Base-by-base conservation (phyloP, 2,888 invertebrate genomes). In the Leptura quadrifasciata region DNA sequence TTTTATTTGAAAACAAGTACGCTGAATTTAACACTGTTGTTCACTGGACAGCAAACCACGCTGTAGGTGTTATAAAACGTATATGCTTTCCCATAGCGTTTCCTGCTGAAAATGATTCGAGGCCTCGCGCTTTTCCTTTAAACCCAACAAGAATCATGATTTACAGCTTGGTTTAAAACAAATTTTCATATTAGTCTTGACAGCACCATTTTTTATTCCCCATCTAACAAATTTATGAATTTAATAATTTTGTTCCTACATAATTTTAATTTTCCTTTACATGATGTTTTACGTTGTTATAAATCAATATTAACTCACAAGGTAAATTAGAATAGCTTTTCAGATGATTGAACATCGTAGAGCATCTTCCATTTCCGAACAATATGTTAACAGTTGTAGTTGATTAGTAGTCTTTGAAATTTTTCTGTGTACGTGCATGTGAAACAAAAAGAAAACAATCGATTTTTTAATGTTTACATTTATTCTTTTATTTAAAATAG, bases 131-230 rank as follows among this genome's bases (percentile, higher is more conserved):
- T 68, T 57, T 31, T 31, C 55, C 55, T 20, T 52, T 31, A 31
- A 24, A 52, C 35, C 21, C 20, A 6, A 35, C 68, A 76, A 76
- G 79, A 80, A 84, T 84, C 83, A 83, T 85, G 84, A 85, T 84
- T 85, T 85, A 85, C 83, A 81, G 80, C 83, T 82, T 81, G 81
- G 81, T 82, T 82, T 80, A 80, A 81, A 83, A 83, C 84, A 84
- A 85, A 85, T 84, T 85, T 84, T 84, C 84, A 85, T 85, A 76
- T 83, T 81, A 79, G 74, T 75, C 81, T 77, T 82, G 84, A 84
- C 84, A 81, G 82, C 77, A 77, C 80, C 83, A 84, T 84, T 84
- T 84, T 82, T 84, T 80, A 80, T 74, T 76, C 75, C 69, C 55
- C 73, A 47, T 73, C 74, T 64, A 69, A 74, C 72, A 75, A 76